Evolutionary conservation across 2,113 vertebrate species (phyloP).

Genomic region (Mirza zaza): DNA sequence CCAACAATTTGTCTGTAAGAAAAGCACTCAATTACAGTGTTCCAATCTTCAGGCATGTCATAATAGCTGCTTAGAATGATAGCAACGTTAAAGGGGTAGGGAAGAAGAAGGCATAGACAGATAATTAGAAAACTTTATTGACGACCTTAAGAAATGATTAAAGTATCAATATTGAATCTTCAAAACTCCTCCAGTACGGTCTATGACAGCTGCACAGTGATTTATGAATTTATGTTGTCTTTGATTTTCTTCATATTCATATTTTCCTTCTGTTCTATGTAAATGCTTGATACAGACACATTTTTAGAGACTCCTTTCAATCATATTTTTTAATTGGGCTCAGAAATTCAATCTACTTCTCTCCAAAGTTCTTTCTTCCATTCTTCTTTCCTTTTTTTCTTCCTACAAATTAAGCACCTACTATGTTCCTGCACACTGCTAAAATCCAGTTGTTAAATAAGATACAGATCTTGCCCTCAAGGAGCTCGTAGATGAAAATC

Average conservation of each 20-base stretch:
- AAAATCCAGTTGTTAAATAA: background rate
- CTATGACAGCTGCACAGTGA: background rate
- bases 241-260: background rate
- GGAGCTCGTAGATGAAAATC: background rate
- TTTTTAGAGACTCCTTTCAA: constrained; percentile 13
- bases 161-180: background rate
- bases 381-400: background rate
- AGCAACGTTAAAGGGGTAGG: background rate
- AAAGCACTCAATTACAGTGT: background rate
- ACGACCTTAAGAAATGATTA: constrained; percentile 15
- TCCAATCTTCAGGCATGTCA: background rate
- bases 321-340: background rate
- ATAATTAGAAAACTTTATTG: background rate
- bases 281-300: constrained; percentile 1
- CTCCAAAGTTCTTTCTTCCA: background rate
- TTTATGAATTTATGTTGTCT: background rate
- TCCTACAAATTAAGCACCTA: background rate
- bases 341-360: background rate
- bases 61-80: background rate
- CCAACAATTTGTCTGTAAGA: constrained; percentile 32
- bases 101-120: background rate
- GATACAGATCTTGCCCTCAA: background rate
- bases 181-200: background rate
- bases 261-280: background rate
- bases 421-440: background rate